Conservation (phyloP, 2,888 invertebrate genomes). For the Agrilus mali region DNA sequence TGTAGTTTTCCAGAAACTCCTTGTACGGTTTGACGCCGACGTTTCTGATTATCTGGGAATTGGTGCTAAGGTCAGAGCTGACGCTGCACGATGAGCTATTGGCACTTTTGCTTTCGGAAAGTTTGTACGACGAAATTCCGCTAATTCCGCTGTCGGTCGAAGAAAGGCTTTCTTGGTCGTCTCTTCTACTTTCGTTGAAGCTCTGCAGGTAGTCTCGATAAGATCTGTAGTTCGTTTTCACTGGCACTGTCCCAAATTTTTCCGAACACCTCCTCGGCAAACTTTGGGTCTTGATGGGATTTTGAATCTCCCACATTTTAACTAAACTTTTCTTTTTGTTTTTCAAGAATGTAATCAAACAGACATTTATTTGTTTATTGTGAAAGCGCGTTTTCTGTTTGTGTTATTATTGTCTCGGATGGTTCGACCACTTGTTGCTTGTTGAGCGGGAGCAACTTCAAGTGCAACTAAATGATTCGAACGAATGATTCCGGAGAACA, state of each 20-base stretch:
- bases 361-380: too few relatives aligned
- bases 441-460: too few relatives aligned
- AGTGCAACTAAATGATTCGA: too few relatives aligned
- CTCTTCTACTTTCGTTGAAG: conserved; percentile 22
- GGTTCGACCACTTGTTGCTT: too few relatives aligned
- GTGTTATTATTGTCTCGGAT: too few relatives aligned
- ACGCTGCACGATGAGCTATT: conserved; percentile 17
- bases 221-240: conserved; percentile 23
- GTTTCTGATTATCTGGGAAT: neutral
- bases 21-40: conserved; percentile 14
- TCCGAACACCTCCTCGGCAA: conserved; percentile 12
- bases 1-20: conserved; percentile 19
- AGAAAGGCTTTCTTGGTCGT: conserved; percentile 16
- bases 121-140: conserved; percentile 13
- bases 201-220: conserved; percentile 26
- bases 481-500: too few relatives aligned
- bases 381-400: too few relatives aligned
- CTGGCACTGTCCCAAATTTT: neutral
- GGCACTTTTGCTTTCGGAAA: conserved; percentile 16
- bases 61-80: conserved; percentile 13
- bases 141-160: conserved; percentile 19
- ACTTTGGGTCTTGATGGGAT: conserved; percentile 40
- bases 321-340: neutral
- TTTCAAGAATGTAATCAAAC: too few relatives aligned
- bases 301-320: conserved; percentile 16